These are phyloP conservation scores for Oscheius sp. DNA, from an alignment of 2,888 invertebrate species.

Conservation along the genomic window DNA sequence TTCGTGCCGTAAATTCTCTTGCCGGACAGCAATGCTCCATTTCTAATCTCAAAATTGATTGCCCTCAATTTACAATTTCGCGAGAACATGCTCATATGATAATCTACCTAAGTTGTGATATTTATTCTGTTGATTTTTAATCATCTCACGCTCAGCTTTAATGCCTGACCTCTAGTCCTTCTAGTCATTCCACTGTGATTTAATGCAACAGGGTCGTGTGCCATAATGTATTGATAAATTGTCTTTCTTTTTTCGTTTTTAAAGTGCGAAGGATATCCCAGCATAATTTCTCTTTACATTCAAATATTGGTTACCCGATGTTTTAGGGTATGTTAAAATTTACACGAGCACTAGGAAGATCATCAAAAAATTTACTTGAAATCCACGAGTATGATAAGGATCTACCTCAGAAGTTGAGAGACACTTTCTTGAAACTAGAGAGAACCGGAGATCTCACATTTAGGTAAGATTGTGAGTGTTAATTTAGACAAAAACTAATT, in stretches of 20 bases:
- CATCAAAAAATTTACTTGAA: background rate
- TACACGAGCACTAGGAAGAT: background rate
- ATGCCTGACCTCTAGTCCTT: background rate
- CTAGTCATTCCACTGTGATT: background rate
- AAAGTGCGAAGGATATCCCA: background rate
- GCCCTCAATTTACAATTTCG: slow-evolving; percentile 55
- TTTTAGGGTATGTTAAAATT: slow-evolving; percentile 11
- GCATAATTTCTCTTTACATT: too few relatives aligned
- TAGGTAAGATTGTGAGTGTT: background rate
- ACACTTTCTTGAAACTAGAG: slow-evolving; percentile 15
- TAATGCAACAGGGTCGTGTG: too few relatives aligned
- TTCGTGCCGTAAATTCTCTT: slow-evolving; percentile 10
- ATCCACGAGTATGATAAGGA: slow-evolving; percentile 16
- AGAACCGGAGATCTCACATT: background rate
- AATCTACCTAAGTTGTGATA: slow-evolving; percentile 46
- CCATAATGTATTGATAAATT: background rate
- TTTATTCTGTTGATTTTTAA: slow-evolving; percentile 30
- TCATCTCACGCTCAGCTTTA: background rate
- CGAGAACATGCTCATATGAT: slow-evolving; percentile 58
- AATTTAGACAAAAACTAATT: background rate
- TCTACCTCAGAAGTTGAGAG: slow-evolving; percentile 16
- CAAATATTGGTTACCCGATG: too few relatives aligned
- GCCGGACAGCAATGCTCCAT: slow-evolving; percentile 27
- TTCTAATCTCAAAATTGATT: slow-evolving; percentile 42
- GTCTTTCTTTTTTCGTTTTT: background rate